Percentiles rank a stretch among this genome's conserved stretches.
These are phyloP conservation scores for Leptothorax acervorum DNA, from an alignment of 2,888 invertebrate genomes.

Conservation along the genomic window DNA sequence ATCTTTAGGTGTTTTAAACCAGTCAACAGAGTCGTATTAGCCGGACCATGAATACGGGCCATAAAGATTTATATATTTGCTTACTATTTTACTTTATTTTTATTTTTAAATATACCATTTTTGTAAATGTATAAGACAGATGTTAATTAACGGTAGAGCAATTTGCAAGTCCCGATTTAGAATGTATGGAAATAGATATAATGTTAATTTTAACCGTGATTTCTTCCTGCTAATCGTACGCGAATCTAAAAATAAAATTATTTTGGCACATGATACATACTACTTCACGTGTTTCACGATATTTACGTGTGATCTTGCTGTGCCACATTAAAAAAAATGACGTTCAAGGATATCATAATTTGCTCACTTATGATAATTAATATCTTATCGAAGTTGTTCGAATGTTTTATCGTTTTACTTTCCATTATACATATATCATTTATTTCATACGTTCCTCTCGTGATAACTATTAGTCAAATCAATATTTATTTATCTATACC, in stretches of 20 bases:
- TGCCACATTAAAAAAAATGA: not conserved
- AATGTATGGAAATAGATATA: not conserved
- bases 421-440: not conserved
- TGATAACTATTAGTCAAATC: not conserved
- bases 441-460: not conserved
- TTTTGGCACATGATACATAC: slow-evolving; percentile 11
- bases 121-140: not conserved
- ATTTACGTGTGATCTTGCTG: not conserved
- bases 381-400: not conserved
- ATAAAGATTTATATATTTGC: too few species aligned
- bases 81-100: not conserved
- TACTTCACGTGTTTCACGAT: not conserved
- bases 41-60: too few species aligned
- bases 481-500: not conserved
- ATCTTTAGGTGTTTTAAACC: too few species aligned
- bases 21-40: too few species aligned
- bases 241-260: slow-evolving; percentile 33
- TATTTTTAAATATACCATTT: not conserved
- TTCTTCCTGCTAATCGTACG: not conserved
- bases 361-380: not conserved
- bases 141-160: not conserved
- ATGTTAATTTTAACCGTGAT: not conserved
- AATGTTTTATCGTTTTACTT: not conserved
- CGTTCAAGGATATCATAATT: not conserved
- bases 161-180: not conserved